Base-by-base conservation (phyloP, 2,888 invertebrate genomes). In the Glomeris marginata region DNA sequence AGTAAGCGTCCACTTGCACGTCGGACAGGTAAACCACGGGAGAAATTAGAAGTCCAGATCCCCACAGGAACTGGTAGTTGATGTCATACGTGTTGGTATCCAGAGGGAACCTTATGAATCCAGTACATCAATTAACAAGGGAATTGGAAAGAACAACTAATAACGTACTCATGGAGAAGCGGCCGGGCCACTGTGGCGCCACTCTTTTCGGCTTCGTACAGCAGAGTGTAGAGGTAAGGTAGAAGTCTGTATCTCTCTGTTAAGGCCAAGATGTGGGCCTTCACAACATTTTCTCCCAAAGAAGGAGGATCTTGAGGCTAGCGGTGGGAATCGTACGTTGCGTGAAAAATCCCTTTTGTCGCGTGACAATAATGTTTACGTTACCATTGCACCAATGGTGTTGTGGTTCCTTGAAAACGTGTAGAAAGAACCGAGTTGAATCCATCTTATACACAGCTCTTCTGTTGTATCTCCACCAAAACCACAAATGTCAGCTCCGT, bases 211-310 rank as follows among this genome's bases (percentile, higher is more conserved):
- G 66, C 66, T 15, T 59, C 46, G 54, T 65, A 64, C 56, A 70
- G 61, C 5, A 66, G 61, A 1, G 71, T 67, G 62, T 72, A 72
- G 13, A 72, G 63, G 55, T 66, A 69, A 1, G 71, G 70, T 15
- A 71, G 58, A n/a, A 70, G 60, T 13, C 61, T 58, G 59, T 72
- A 72, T 18, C 71, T 58, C 5, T 61, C 56, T 11, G 15, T 45
- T 8, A 53, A 18, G 28, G 47, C 53, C 6, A 6, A 3, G 13
- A 38, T 47, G 13, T 50, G 41, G 2, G 53, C 51, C n/a, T 51
- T 20, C 15, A 53, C 28, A 13, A 53, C 37, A 40, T 45, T 45
- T 20, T 37, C 22, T 15, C 51, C 47, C 20, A 48, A 45, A 1
- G 51, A 35, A 2, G 50, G 51, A n/a, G 48, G 53, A 34, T 53